phyloP scores from a whole-genome alignment of 2,888 invertebrate genomes.

The Spisula solida region DNA sequence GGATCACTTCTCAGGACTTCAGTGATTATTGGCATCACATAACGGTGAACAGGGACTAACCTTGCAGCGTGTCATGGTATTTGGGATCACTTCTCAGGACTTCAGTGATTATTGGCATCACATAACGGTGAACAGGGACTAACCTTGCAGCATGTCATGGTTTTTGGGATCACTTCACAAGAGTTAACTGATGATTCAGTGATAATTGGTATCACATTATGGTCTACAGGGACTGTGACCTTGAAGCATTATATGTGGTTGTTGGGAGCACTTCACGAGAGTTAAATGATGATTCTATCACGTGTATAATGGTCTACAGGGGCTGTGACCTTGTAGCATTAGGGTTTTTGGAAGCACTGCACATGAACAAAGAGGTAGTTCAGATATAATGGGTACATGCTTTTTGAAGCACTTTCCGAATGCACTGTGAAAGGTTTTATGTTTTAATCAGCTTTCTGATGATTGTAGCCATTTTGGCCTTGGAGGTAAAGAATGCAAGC shows the following conservation, averaged over 20 bases:
- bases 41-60: not conserved
- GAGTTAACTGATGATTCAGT: not conserved
- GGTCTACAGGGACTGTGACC: not conserved
- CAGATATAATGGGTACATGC: too few species aligned
- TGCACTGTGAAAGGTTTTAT: too few species aligned
- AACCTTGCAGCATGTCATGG: not conserved
- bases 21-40: too few species aligned
- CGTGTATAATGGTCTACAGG: too few species aligned
- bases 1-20: not conserved
- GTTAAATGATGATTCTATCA: too few species aligned
- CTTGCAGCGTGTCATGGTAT: not conserved
- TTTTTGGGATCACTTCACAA: not conserved
- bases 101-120: too few species aligned
- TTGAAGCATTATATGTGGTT: not conserved
- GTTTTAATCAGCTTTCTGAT: too few species aligned
- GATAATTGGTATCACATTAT: too few species aligned
- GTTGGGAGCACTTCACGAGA: not conserved
- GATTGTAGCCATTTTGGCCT: too few species aligned
- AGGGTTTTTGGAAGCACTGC: not conserved
- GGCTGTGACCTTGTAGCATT: too few species aligned
- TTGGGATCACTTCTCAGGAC: not conserved
- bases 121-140: not conserved
- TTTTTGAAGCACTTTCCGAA: too few species aligned
- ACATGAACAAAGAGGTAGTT: not conserved
- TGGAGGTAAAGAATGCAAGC: too few species aligned